phyloP scores from a whole-genome alignment of 2,113 vertebrate species.

The Trogon surrucura region DNA sequence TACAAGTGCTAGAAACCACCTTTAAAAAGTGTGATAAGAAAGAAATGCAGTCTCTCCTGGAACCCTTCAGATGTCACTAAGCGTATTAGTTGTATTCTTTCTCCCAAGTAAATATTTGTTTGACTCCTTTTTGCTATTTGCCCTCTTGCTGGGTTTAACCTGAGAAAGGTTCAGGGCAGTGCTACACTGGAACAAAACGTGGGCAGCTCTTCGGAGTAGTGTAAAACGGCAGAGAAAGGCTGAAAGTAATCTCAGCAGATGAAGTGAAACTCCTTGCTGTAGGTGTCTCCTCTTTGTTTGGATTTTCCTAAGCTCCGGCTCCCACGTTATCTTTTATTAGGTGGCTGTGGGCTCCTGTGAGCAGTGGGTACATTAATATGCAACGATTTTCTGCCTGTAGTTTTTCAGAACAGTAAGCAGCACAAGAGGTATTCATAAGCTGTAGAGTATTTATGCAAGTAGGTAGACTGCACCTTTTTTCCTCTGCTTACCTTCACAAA shows the following conservation, averaged over 20 bases:
- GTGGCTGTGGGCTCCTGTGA: not conserved
- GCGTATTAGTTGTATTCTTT: not conserved
- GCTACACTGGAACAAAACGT: not conserved
- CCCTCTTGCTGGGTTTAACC: not conserved
- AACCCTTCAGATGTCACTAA: not conserved
- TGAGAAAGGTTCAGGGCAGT: not conserved
- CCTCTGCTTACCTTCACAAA: slow-evolving; percentile 19
- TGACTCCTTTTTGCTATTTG: not conserved
- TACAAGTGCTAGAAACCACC: not conserved
- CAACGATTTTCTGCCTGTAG: not conserved
- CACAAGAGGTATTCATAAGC: slow-evolving; percentile 24
- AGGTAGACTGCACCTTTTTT: not conserved
- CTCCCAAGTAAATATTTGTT: not conserved
- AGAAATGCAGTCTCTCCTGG: not conserved
- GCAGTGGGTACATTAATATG: slow-evolving; percentile 18
- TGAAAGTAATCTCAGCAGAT: not conserved
- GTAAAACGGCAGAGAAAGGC: not conserved
- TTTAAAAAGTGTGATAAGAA: not conserved
- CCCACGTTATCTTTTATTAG: slow-evolving; percentile 14
- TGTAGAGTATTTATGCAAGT: not conserved
- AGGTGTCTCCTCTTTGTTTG: slow-evolving; percentile 13
- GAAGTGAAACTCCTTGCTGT: not conserved
- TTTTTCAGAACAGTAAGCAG: slow-evolving; percentile 22
- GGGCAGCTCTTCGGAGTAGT: not conserved
- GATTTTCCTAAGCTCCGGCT: slow-evolving; percentile 8